phyloP scores from a whole-genome alignment of 1,140 invertebrate species.

The Adoxophyes honmai region DNA sequence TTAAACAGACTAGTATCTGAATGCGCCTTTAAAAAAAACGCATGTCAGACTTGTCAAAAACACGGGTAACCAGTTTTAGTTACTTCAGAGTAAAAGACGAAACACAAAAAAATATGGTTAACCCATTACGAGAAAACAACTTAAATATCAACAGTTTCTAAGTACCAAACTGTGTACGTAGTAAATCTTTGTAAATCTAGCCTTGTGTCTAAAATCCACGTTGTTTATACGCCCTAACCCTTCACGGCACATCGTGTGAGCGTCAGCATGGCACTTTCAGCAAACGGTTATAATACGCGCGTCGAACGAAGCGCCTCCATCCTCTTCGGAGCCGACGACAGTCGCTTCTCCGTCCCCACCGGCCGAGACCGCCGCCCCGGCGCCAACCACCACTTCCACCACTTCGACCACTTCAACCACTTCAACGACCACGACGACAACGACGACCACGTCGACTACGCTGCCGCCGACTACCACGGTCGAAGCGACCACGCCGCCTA shows the following conservation, averaged over 20 bases:
- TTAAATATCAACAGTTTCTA: too few species aligned
- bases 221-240: conserved; percentile 44
- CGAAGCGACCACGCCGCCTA: conserved; percentile 29
- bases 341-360: conserved; percentile 29
- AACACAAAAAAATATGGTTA: too few species aligned
- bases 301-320: conserved; percentile 55
- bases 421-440: conserved; percentile 31
- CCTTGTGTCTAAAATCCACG: not conserved
- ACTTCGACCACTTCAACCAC: conserved; percentile 38
- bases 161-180: too few species aligned
- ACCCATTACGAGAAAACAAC: too few species aligned
- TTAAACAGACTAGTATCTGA: too few species aligned
- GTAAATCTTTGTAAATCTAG: too few species aligned
- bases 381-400: conserved; percentile 39
- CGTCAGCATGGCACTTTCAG: conserved; percentile 74
- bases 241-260: conserved; percentile 64
- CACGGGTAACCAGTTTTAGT: too few species aligned
- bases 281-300: conserved; percentile 67
- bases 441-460: conserved; percentile 27
- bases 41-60: too few species aligned
- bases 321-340: conserved; percentile 36
- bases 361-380: conserved; percentile 14
- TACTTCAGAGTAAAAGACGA: too few species aligned
- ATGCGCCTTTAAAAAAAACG: too few species aligned
- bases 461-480: conserved; percentile 28